These are phyloP conservation scores for Marmota monax DNA, from an alignment of 2,113 vertebrate species.

Conservation along the genomic window DNA sequence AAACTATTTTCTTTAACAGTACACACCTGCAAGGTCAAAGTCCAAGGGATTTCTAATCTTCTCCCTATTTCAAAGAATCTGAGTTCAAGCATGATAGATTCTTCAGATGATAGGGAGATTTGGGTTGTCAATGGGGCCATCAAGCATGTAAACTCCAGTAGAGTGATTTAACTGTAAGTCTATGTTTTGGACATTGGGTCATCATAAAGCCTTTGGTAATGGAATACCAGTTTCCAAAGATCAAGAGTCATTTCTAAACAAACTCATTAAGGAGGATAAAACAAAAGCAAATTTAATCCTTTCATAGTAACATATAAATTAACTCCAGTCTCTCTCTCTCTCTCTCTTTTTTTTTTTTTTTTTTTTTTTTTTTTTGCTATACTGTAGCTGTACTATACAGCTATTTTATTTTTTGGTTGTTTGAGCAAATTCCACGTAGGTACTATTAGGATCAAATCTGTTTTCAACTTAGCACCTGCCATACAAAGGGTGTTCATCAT, in stretches of 20 bases:
- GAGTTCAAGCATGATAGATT: background rate
- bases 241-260: background rate
- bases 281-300: background rate
- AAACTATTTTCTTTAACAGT: constrained; percentile 17
- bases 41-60: background rate
- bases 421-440: background rate
- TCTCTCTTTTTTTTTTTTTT: too few relatives aligned
- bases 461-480: background rate
- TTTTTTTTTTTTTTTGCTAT: background rate
- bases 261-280: background rate
- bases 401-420: background rate
- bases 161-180: background rate
- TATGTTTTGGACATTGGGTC: background rate
- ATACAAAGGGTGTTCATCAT: background rate
- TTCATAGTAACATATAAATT: background rate
- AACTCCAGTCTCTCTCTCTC: background rate
- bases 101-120: background rate
- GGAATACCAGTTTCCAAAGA: background rate
- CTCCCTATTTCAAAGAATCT: background rate
- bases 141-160: background rate
- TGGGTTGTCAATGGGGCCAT: background rate
- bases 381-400: background rate
- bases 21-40: background rate
- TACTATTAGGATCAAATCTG: background rate
- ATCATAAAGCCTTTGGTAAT: background rate